phyloP scores from a whole-genome alignment of 2,113 vertebrate genomes.

The Octodon degus region DNA sequence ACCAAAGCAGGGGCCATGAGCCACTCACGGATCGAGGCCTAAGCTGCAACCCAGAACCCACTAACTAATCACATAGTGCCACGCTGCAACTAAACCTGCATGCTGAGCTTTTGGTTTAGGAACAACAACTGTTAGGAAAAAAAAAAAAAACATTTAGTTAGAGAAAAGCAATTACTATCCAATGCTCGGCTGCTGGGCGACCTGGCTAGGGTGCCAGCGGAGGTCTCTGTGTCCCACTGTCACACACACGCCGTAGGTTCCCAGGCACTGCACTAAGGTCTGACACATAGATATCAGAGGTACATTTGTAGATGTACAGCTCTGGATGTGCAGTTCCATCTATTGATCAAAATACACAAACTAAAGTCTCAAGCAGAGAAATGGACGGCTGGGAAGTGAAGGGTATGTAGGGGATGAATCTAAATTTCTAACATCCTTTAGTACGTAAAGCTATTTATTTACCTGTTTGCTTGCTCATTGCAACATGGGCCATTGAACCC shows the following conservation, averaged over 20 bases:
- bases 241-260: not conserved
- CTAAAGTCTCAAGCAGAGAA: not conserved
- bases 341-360: conserved; percentile 16
- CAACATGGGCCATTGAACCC: not conserved
- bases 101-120: not conserved
- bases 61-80: not conserved
- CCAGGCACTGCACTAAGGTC: not conserved
- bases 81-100: not conserved
- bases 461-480: not conserved
- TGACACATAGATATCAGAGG: not conserved
- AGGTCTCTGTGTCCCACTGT: not conserved
- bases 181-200: not conserved
- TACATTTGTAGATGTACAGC: not conserved
- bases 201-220: not conserved
- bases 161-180: not conserved
- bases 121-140: not conserved
- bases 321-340: not conserved
- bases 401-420: not conserved
- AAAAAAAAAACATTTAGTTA: not conserved
- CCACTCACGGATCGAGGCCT: not conserved
- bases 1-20: not conserved
- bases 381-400: not conserved
- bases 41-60: not conserved
- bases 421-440: not conserved
- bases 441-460: not conserved